Evolutionary conservation across 1,140 invertebrate species (phyloP), one percentile per base, ranked within the genome.

Genomic region (Laodelphax striatellus): DNA sequence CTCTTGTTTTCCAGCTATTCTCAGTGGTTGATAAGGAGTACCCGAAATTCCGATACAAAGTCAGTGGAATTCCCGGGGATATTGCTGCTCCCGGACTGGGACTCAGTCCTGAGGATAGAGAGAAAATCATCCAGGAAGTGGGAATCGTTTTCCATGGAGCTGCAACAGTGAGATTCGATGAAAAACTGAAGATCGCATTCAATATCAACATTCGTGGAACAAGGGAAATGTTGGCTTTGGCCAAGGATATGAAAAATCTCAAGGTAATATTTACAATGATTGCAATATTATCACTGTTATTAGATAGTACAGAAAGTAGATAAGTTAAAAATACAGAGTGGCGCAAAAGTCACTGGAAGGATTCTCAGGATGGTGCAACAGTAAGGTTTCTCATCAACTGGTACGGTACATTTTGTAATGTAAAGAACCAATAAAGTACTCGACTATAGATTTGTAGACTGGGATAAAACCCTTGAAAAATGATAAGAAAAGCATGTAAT

Each of bases 81-180:
- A 77, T 79, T 41, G 72, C 72, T 11, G 59, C 69, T 16, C 72
- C 74, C 14, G 71, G 69, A 14, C 68, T 83, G 6, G 81, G 79
- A 0, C 70, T 83, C 2, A 74, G 72, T 1, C 34, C 70, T 0
- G 63, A 65, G 2, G 78, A 82, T 56, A 68, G 71, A 46, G 63
- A 69, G 31, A 70, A 64, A 16, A 67, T 82, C 3, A 28, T 28
- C 6, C 38, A 66, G 11, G 44, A 63, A 5, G 66, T 67, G 1
- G n/a, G 63, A 10, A 62, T 69, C 0, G 55, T 69, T 13, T 64
- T 65, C 38, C 66, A 69, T 38, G 62, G 60, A 8, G 95, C 94
- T 0, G 95, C 95, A 0, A 96, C 94, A 44, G 88, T 90, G 58
- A 70, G 82, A 69, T 90, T 91, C 63, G 87, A 90, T 61, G 87